Percentiles rank a stretch among this genome's conserved stretches.
Evolutionary conservation across 2,888 invertebrate species (phyloP).

Genomic region (Caenorhabditis sp.): DNA sequence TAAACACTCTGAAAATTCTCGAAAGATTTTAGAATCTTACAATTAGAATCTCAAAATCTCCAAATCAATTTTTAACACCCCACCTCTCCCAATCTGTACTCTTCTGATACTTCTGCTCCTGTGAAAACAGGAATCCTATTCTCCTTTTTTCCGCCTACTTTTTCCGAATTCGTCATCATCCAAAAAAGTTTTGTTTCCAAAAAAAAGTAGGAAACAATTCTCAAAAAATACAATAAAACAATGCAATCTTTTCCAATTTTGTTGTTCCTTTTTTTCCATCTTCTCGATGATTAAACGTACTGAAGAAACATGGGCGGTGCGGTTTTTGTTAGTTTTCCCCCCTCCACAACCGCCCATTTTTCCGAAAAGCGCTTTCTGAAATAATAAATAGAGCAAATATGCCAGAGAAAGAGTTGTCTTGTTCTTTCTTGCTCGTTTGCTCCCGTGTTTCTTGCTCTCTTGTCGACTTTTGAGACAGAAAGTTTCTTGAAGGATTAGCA

Average conservation of each 20-base stretch:
- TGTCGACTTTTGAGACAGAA: neutral
- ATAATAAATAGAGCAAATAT: conserved; percentile 62
- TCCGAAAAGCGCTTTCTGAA: conserved; percentile 48
- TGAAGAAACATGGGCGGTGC: conserved; percentile 40
- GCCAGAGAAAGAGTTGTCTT: neutral
- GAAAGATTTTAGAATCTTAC: too few relatives aligned
- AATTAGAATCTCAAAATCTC: too few relatives aligned
- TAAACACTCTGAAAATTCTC: too few relatives aligned
- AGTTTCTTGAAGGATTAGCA: neutral
- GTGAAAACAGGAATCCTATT: neutral
- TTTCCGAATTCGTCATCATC: conserved; percentile 9
- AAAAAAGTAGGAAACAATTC: neutral
- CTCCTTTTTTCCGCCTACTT: neutral
- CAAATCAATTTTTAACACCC: too few relatives aligned
- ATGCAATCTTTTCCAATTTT: conserved; percentile 25
- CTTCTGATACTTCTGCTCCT: too few relatives aligned
- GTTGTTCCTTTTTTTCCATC: conserved; percentile 23
- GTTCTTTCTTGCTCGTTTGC: neutral
- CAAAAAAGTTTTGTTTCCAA: neutral
- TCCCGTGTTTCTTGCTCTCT: conserved; percentile 22
- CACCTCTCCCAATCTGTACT: too few relatives aligned
- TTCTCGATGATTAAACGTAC: conserved; percentile 54
- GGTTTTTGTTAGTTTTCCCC: conserved; percentile 24
- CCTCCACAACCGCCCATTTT: conserved; percentile 4
- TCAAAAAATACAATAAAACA: conserved; percentile 11